Evolutionary conservation across 2,797 vertebrate species (phyloP), one percentile per base, ranked within the genome.

Genomic region (Micropoecilia bifurca): DNA sequence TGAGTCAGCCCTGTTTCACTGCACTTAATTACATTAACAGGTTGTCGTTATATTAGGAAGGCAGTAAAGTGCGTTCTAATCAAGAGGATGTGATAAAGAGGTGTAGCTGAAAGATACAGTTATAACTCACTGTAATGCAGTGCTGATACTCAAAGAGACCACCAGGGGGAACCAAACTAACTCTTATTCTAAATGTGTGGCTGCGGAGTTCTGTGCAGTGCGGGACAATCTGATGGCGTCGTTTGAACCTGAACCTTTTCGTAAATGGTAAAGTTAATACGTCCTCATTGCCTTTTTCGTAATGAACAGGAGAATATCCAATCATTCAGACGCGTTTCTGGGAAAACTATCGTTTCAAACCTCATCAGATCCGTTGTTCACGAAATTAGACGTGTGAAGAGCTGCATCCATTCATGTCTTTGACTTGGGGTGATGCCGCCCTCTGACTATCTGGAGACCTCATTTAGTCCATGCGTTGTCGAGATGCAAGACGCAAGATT

Each of bases 21-120:
- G 91, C 46, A 86, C 83, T 83, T 87, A 94, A 93, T 94, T 91
- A 93, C 91, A 91, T 93, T 92, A 94, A 92, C 78, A 25, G 85
- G 39, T 80, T 73, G 77, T 41, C 69, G 69, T 77, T 63, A 81
- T 77, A 85, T 90, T 92, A 88, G 84, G 80, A 72, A 80, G 87
- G 87, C 88, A 80, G 84, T 93, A 93, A 92, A 92, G 47, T 76
- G 80, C 77, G 74, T 45, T 85, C 71, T 85, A 92, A 92, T 95
- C 87, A 83, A 87, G 79, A 86, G 22, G 46, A n/a, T 43, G 63
- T 1, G 10, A 22, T 75, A 90, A 89, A 48, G 83, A 84, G 80
- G 79, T 57, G 33, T 36, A 76, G 80, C 87, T 89, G 82, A 78
- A 48, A 75, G 22, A 71, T 25, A 57, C 85, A 75, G 77, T 53